Base-by-base conservation (phyloP, 1,140 invertebrate genomes). In the Philotrypesis tridentata region DNA sequence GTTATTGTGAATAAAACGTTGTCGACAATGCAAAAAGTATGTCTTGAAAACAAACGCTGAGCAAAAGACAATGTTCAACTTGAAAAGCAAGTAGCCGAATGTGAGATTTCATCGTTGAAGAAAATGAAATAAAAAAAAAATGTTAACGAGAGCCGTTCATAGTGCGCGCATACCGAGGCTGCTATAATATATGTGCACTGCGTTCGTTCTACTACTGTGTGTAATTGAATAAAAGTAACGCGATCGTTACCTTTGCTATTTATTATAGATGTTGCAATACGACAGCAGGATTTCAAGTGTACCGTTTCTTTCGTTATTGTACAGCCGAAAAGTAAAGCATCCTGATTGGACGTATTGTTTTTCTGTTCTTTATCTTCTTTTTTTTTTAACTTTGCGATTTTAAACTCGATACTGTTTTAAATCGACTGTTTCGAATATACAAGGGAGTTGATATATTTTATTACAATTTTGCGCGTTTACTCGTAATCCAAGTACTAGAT, bases 181-280 rank as follows among this genome's bases (percentile, higher is more conserved):
- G 86, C 84, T 88, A 86, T 86, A 83, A 82, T 86, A 86, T 85
- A 87, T 87, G 87, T 89, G 87, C 81, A 86, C 86, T 88, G 85
- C 86, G 86, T 88, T 87, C 83, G 78, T 88, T 88, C 85, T 88
- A 86, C 68, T 88, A 84, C 85, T 71, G 67, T 73, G 61, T 82
- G 75, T 82, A 72, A 78, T 82, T 43, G 31, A 60, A 82, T 72
- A 73, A 70, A 89, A 87, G 84, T 87, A 87, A 84, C 85, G n/a
- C n/a, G 85, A 88, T 81, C 85, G 86, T 89, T 88, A 89, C 80
- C 40, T 87, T 85, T 81, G 67, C 84, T 89, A 88, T 89, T 89
- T 88, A 89, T 89, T 87, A 87, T 89, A 89, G 84, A 86, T 88
- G 87, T 89, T 87, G 7, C 72, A 63, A 33, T 70, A 55, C 60